Percentiles rank a stretch among this genome's conserved stretches.
Evolutionary conservation across 2,888 invertebrate species (phyloP).

Genomic region (Leptinotarsa haldemani): DNA sequence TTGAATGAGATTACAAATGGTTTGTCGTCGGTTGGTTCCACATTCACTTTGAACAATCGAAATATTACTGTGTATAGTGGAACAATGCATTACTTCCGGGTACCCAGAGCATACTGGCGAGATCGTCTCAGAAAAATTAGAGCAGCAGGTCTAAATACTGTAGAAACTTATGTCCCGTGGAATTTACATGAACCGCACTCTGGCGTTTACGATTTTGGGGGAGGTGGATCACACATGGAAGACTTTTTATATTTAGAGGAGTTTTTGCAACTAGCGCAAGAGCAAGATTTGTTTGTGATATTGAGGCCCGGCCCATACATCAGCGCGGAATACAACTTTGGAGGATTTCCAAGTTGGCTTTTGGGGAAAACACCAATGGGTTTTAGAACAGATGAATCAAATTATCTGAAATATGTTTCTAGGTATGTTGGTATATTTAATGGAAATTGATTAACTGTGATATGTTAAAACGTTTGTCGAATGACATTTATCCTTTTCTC

Average conservation of each 20-base stretch:
- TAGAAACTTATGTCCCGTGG: conserved; percentile 66
- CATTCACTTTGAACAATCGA: conserved; percentile 63
- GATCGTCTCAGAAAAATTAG: conserved; percentile 80
- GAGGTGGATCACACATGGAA: conserved; percentile 69
- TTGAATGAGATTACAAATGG: conserved; percentile 57
- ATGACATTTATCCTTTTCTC: too few relatives aligned
- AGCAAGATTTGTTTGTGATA: conserved; percentile 82
- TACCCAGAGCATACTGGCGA: conserved; percentile 82
- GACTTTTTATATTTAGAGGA: conserved; percentile 68
- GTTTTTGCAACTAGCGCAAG: conserved; percentile 79
- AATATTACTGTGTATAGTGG: conserved; percentile 66
- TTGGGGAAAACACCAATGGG: conserved; percentile 63
- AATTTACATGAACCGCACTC: conserved; percentile 27
- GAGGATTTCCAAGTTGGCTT: conserved; percentile 60
- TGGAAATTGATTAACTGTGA: too few relatives aligned
- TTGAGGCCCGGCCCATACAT: conserved; percentile 92
- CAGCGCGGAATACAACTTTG: conserved; percentile 86
- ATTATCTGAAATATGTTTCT: conserved; percentile 61
- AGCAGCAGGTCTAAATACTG: conserved; percentile 73
- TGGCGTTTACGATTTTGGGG: conserved; percentile 67
- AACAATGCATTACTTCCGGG: conserved; percentile 85
- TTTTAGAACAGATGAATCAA: conserved; percentile 25
- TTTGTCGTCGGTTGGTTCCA: conserved; percentile 51
- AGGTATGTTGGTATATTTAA: conserved; percentile 39
- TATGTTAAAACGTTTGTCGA: too few relatives aligned